Conservation (phyloP, 2,113 vertebrate genomes). For the Leiothrix lutea region DNA sequence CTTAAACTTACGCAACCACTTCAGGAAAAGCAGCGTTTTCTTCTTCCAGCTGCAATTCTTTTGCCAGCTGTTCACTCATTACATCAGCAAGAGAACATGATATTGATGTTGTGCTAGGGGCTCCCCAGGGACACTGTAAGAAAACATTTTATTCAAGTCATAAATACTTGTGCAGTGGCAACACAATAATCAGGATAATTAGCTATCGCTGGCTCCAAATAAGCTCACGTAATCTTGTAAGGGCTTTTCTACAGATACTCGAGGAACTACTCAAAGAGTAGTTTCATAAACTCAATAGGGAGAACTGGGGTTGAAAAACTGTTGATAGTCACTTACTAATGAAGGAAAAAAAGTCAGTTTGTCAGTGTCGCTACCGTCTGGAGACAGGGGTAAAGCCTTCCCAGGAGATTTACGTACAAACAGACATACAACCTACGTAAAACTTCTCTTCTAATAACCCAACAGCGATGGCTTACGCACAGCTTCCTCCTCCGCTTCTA, state of each 20-base stretch:
- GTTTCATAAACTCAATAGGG: background rate
- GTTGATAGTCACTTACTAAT: background rate
- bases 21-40: slow-evolving; percentile 78
- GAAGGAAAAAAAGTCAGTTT: background rate
- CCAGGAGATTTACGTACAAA: background rate
- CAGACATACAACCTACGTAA: accelerated
- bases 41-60: slow-evolving; percentile 86
- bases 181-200: background rate
- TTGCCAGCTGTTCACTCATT: slow-evolving; percentile 95
- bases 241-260: background rate
- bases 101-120: slow-evolving; percentile 58
- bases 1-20: slow-evolving; percentile 76
- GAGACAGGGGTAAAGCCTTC: background rate
- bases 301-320: background rate
- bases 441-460: background rate
- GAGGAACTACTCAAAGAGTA: background rate
- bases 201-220: background rate
- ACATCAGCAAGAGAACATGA: slow-evolving; percentile 91
- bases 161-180: background rate
- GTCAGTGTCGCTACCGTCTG: background rate
- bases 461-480: accelerated
- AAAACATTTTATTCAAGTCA: background rate
- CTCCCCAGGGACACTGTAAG: slow-evolving; percentile 89
- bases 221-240: background rate
- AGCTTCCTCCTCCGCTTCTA: background rate